Evolutionary conservation across 2,113 vertebrate genomes (phyloP).

Genomic region (Onychostruthus taczanowskii): DNA sequence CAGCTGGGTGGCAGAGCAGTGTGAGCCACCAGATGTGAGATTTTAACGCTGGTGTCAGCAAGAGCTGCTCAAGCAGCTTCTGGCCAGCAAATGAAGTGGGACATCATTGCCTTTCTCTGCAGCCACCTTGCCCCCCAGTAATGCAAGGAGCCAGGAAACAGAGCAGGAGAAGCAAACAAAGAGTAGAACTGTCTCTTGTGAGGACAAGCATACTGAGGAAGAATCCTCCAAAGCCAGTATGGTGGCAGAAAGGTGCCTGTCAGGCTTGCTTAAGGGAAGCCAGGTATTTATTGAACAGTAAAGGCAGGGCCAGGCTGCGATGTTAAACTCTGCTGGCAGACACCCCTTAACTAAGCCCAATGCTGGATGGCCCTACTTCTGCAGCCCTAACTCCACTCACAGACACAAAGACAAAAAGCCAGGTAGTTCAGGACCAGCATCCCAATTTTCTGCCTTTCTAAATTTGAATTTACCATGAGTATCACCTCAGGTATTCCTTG

Average conservation of each 20-base stretch:
- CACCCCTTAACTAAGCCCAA: not conserved
- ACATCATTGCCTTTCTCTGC: not conserved
- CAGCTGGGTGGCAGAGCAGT: conserved; percentile 16
- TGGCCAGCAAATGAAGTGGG: not conserved
- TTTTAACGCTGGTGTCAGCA: not conserved
- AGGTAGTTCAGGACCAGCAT: not conserved
- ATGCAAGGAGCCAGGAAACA: not conserved
- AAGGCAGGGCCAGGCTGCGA: not conserved
- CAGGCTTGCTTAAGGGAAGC: not conserved
- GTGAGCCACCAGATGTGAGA: conserved; percentile 1
- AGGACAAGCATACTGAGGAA: not conserved
- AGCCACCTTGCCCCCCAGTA: not conserved
- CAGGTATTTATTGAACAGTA: not conserved
- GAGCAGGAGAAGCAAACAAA: not conserved
- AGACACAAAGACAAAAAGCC: not conserved
- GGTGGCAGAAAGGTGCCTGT: not conserved
- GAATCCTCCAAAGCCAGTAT: not conserved
- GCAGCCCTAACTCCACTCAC: not conserved
- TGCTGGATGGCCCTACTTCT: not conserved
- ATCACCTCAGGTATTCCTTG: not conserved
- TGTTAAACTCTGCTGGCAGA: not conserved
- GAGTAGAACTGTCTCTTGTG: not conserved
- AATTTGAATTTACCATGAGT: not conserved
- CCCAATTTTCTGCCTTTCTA: not conserved
- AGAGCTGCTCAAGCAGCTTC: conserved; percentile 16